Conservation (phyloP, 2,888 invertebrate species). For the Alitta virens region DNA sequence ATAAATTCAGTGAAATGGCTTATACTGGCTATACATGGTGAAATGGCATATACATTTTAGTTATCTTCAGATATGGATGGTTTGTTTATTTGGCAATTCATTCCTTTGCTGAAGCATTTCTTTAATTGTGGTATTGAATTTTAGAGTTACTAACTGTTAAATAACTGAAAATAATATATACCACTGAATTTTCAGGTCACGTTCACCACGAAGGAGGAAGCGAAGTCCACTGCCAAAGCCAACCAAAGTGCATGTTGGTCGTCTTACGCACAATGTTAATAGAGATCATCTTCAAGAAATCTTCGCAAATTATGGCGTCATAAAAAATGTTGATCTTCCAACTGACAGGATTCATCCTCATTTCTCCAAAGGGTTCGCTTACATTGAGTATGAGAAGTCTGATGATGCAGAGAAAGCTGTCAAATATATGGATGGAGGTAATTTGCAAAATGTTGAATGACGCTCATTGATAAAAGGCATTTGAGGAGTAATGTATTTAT, state of each 20-base stretch:
- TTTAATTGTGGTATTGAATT: too few relatives aligned
- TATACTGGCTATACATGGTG: too few relatives aligned
- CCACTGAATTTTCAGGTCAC: constrained; percentile 29
- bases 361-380: constrained; percentile 88
- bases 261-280: constrained; percentile 87
- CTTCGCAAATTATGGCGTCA: constrained; percentile 61
- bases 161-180: too few relatives aligned
- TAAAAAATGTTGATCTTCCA: constrained; percentile 87
- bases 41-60: too few relatives aligned
- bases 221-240: constrained; percentile 84
- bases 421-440: constrained; percentile 99
- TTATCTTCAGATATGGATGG: too few relatives aligned
- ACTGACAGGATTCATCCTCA: constrained; percentile 83
- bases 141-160: too few relatives aligned
- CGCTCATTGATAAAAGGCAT: too few relatives aligned
- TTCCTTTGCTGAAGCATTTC: too few relatives aligned
- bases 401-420: constrained; percentile 98
- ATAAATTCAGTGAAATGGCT: too few relatives aligned
- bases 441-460: constrained; percentile 2
- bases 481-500: too few relatives aligned
- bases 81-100: too few relatives aligned
- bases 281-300: constrained; percentile 61
- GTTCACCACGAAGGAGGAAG: constrained; percentile 60
- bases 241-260: constrained; percentile 89
- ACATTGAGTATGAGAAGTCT: constrained; percentile 88